phyloP scores from a whole-genome alignment of 2,888 invertebrate species.

The Sphaerophoria taeniata region DNA sequence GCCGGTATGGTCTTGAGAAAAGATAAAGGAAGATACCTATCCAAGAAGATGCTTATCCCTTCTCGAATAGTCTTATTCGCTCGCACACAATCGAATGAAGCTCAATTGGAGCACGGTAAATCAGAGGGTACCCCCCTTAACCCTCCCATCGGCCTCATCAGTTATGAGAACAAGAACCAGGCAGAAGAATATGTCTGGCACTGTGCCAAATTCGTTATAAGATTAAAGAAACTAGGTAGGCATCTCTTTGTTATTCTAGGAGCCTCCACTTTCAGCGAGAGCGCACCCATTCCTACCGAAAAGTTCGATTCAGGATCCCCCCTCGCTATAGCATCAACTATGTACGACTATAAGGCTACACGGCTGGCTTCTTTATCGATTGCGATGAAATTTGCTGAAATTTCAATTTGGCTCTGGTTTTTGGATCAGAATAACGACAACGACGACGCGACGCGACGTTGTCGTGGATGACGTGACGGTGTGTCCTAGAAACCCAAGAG shows the following conservation, averaged over 20 bases:
- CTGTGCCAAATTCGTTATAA: constrained; percentile 74
- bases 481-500: constrained; percentile 68
- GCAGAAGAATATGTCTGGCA: constrained; percentile 68
- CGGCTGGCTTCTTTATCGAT: constrained; percentile 65
- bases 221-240: constrained; percentile 75
- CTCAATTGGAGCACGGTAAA: constrained; percentile 37
- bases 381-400: constrained; percentile 71
- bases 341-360: background rate
- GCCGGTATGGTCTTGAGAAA: no score
- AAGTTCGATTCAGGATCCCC: constrained; percentile 3
- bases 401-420: constrained; percentile 74
- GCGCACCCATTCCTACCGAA: background rate
- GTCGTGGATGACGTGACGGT: constrained; percentile 1
- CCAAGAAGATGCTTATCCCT: constrained; percentile 6
- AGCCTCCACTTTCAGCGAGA: constrained; percentile 37
- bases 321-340: background rate
- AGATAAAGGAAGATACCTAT: no score
- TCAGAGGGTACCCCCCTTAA: background rate
- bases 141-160: background rate
- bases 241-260: constrained; percentile 69
- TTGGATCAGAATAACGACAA: constrained; percentile 48
- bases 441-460: constrained; percentile 28
- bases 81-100: constrained; percentile 45
- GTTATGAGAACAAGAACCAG: constrained; percentile 46
- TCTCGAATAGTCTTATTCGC: constrained; percentile 24